Evolutionary conservation across 2,797 vertebrate genomes (phyloP), one percentile per base, ranked within the genome.

Genomic region (Spizella passerina): DNA sequence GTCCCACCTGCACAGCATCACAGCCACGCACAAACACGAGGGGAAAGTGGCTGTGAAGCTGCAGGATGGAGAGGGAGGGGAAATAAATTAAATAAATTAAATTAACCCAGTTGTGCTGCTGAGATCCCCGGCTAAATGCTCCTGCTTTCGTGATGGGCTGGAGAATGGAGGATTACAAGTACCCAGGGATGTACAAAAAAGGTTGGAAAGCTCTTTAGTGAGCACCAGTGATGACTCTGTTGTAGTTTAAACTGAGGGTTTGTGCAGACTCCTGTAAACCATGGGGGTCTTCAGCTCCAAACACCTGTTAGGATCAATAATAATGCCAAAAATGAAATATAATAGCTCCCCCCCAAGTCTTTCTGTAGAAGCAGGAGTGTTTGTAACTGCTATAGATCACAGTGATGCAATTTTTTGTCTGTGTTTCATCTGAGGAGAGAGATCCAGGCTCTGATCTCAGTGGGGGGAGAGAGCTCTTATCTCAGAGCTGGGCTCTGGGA

Each of bases 1-100:
- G 96, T 97, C 98, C 97, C 97, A 99, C 99, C 99, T 99, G 98
- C 86, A 96, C 97, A 57, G 57, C 1, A 47, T 80, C 92, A 70
- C 47, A 61, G 86, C 56, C 32, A 65, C 23, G 14, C 6, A 1
- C 5, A 15, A 10, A 68, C 36, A 22, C 22, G 23, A 55, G 23
- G 81, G 86, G 86, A 80, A 92, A 81, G 68, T 4, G 61, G 24
- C 22, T 41, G 20, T 55, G 94, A 92, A 96, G 94, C 90, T 44
- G 26, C 56, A 76, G 81, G 61, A 91, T n/a, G 70, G 93, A 89
- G 63, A 69, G 71, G 78, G 59, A 75, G 56, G 79, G 47, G 86
- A 96, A 95, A 97, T 88, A 96, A 96, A 97, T 97, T 86, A 93
- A 96, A 97, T 97, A 96, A 96, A 97, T 97, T 87, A 93, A 96